phyloP scores from a whole-genome alignment of 37 sponge, comb jelly and placozoan species.

The Chondrosia reniformis region DNA sequence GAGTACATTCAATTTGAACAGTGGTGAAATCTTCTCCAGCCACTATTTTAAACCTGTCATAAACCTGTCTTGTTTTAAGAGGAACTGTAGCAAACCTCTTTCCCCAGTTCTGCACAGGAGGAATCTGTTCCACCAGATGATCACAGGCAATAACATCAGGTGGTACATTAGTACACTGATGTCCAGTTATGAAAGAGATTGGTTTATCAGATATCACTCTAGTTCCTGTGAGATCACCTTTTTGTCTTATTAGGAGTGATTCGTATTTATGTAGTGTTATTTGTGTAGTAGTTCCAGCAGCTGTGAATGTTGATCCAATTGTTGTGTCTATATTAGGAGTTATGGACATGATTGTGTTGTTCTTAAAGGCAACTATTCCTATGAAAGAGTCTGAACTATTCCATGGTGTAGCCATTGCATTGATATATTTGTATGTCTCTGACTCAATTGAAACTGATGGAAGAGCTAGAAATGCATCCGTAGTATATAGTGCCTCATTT shows the following conservation, averaged over 20 bases:
- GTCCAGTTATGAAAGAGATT: conserved; percentile 19
- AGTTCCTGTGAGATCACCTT: conserved; percentile 28
- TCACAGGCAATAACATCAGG: conserved; percentile 35
- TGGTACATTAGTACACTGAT: conserved; percentile 32
- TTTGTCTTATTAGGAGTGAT: background rate
- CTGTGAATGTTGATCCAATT: background rate
- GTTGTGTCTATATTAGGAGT: background rate
- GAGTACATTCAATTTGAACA: conserved; percentile 20
- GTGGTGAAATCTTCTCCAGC: conserved; percentile 27
- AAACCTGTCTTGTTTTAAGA: conserved; percentile 6
- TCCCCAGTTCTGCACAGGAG: conserved; percentile 58
- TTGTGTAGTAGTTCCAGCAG: background rate
- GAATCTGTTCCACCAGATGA: conserved; percentile 41
- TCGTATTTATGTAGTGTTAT: background rate
- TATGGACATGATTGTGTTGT: background rate
- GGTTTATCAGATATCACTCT: conserved; percentile 34
- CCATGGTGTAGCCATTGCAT: conserved; percentile 1
- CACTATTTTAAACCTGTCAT: conserved; percentile 24
- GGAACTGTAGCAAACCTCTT: conserved; percentile 31
- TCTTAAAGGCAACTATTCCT: conserved; percentile 16
- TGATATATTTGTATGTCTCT: conserved; percentile 27
- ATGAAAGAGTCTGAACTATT: conserved; percentile 1
- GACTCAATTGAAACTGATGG: conserved; percentile 13
- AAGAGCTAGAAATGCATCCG: conserved; percentile 60
- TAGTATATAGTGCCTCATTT: conserved; percentile 6